Percentiles rank a stretch among this genome's conserved stretches.
Evolutionary conservation across 2,113 vertebrate species (phyloP).

Genomic region (Crotalus helleri): DNA sequence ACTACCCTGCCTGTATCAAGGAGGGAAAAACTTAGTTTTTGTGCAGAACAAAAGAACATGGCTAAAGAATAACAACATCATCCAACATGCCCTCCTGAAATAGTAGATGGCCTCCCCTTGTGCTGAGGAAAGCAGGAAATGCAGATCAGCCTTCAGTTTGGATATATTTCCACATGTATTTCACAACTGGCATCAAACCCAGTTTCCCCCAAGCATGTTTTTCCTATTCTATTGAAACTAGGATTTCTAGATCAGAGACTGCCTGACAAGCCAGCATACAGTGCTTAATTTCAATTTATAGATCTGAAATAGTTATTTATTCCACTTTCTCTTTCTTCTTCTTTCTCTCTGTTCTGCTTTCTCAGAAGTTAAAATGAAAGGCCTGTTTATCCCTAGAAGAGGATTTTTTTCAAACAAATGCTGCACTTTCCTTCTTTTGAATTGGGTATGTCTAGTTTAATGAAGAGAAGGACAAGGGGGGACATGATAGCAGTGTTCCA

Average conservation of each 20-base stretch:
- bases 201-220: neutral
- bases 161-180: neutral
- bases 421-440: neutral
- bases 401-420: neutral
- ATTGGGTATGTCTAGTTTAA: neutral
- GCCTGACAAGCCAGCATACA: neutral
- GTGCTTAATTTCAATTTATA: neutral
- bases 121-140: neutral
- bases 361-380: neutral
- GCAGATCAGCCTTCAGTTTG: neutral
- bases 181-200: neutral
- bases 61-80: neutral
- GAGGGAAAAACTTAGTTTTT: neutral
- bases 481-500: no score
- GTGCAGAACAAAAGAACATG: neutral
- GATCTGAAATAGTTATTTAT: neutral
- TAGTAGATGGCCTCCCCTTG: neutral
- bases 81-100: neutral
- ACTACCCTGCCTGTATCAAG: neutral
- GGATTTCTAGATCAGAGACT: neutral
- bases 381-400: neutral
- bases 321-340: neutral
- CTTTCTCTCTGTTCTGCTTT: neutral
- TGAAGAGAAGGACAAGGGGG: no score
- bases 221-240: neutral